phyloP scores from a whole-genome alignment of 2,888 invertebrate species.

The Perizoma flavofasciatum region DNA sequence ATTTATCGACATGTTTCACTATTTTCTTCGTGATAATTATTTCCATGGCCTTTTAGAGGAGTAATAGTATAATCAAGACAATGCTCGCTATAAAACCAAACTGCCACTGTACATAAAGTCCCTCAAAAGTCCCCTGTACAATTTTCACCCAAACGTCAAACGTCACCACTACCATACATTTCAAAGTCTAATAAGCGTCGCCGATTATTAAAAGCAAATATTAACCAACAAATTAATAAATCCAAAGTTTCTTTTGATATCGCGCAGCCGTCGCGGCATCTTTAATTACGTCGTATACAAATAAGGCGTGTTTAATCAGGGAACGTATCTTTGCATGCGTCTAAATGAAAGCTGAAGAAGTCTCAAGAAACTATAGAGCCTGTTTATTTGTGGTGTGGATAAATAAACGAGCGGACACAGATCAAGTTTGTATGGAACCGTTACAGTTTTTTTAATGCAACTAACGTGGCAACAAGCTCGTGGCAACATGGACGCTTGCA shows the following conservation, averaged over 20 bases:
- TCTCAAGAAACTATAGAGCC: constrained; percentile 72
- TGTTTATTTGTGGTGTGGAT: constrained; percentile 59
- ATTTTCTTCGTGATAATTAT: too few species aligned
- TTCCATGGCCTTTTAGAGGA: too few species aligned
- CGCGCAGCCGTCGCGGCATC: constrained; percentile 62
- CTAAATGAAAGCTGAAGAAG: constrained; percentile 77
- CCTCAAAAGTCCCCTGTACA: background rate
- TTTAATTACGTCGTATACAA: constrained; percentile 76
- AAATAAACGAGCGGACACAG: constrained; percentile 48
- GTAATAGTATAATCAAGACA: too few species aligned
- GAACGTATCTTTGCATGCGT: constrained; percentile 75
- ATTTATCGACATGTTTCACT: too few species aligned
- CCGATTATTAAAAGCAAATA: constrained; percentile 78
- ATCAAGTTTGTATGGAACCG: constrained; percentile 25
- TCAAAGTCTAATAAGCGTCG: constrained; percentile 59
- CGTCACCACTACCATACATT: constrained; percentile 30
- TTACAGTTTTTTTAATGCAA: background rate
- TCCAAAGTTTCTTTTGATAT: constrained; percentile 76
- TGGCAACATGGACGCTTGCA: too few species aligned
- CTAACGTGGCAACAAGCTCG: too few species aligned
- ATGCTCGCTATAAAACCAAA: too few species aligned
- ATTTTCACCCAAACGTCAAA: constrained; percentile 10
- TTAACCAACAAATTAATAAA: constrained; percentile 78
- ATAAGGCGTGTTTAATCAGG: constrained; percentile 72
- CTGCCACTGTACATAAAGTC: too few species aligned